A percentile compares a stretch with the other conserved stretches of the same genome.
phyloP scores from a whole-genome alignment of 2,888 invertebrate species.

The Blastobasis lacticolella region DNA sequence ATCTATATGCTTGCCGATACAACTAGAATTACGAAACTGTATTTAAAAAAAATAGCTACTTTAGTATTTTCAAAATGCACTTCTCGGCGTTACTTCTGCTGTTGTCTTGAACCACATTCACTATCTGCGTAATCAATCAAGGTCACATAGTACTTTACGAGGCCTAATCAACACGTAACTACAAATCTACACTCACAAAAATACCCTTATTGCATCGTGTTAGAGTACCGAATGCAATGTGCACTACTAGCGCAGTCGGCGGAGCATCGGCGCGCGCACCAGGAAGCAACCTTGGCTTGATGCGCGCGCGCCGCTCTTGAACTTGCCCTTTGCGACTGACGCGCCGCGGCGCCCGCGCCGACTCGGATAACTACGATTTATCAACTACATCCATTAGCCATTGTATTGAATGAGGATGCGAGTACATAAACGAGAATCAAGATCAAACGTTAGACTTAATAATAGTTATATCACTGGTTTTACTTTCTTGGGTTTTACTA shows the following conservation, averaged over 20 bases:
- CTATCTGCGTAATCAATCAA: neutral
- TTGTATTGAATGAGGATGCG: neutral
- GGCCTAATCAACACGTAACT: neutral
- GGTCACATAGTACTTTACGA: neutral
- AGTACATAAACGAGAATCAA: conserved; percentile 1
- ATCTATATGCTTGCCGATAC: too few relatives aligned
- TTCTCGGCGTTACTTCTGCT: neutral
- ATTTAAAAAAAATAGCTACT: neutral
- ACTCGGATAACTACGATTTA: neutral
- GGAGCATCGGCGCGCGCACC: conserved; percentile 5
- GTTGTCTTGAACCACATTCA: neutral
- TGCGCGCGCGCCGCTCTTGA: conserved; percentile 11
- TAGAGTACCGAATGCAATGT: neutral
- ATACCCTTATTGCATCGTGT: neutral
- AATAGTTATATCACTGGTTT: too few relatives aligned
- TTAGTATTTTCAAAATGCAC: neutral
- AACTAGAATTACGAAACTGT: too few relatives aligned
- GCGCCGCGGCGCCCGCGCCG: neutral
- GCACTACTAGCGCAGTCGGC: neutral
- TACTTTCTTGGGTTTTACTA: too few relatives aligned
- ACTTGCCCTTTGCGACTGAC: conserved; percentile 8
- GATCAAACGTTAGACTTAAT: neutral
- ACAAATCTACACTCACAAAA: neutral
- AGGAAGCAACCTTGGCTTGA: conserved; percentile 13
- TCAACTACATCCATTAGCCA: too few relatives aligned